phyloP scores from a whole-genome alignment of 2,888 invertebrate genomes.

The Drosophila mulleri region DNA sequence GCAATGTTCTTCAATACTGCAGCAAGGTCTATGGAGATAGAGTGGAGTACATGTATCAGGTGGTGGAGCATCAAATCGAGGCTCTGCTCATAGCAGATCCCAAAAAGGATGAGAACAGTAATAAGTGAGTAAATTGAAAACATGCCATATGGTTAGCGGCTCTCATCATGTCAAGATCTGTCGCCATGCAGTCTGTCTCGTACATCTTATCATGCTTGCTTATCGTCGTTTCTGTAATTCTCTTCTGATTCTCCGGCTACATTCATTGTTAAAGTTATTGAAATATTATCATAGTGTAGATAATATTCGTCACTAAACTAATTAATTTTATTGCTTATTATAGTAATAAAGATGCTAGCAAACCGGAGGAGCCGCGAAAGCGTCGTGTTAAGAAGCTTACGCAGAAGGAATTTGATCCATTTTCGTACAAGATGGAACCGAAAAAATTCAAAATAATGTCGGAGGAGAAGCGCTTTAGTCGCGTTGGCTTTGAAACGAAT shows the following conservation, averaged over 20 bases:
- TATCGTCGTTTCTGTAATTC: conserved; percentile 27
- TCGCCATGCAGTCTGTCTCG: conserved; percentile 35
- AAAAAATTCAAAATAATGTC: conserved; percentile 75
- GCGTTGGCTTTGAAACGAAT: conserved; percentile 29
- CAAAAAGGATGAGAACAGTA: conserved; percentile 38
- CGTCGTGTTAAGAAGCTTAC: conserved; percentile 70
- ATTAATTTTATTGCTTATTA: background rate
- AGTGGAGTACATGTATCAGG: conserved; percentile 78
- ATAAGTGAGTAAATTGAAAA: conserved; percentile 27
- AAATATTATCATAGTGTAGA: background rate
- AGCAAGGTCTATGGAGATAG: conserved; percentile 82
- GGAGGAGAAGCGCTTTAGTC: conserved; percentile 72
- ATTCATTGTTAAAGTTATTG: background rate
- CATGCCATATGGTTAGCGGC: conserved; percentile 5
- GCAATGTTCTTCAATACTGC: conserved; percentile 74
- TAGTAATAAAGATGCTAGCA: conserved; percentile 26
- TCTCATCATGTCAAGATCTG: conserved; percentile 8
- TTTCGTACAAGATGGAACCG: conserved; percentile 70
- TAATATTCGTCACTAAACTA: background rate
- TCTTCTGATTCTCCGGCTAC: conserved; percentile 2
- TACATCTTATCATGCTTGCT: conserved; percentile 19
- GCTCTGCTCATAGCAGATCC: conserved; percentile 65
- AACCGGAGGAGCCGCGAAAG: conserved; percentile 57
- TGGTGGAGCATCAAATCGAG: conserved; percentile 72
- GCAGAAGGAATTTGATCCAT: conserved; percentile 69